Evolutionary conservation across 2,797 vertebrate genomes (phyloP).

Genomic region (Karalla daura): DNA sequence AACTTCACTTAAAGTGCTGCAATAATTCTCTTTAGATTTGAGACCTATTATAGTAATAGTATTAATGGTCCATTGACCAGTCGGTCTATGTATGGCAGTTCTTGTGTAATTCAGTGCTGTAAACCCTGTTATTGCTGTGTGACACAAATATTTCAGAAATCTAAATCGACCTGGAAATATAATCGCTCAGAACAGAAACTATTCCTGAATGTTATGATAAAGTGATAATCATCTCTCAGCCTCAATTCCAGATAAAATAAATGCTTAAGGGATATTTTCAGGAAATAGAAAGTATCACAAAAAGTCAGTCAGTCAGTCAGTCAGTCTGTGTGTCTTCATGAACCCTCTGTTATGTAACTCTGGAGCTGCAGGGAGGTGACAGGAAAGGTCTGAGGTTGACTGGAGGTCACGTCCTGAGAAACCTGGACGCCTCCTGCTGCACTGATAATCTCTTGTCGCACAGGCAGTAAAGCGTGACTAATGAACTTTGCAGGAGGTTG

Average conservation of each 20-base stretch:
- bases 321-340: neutral
- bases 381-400: conserved; percentile 42
- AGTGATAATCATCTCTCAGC: too few relatives aligned
- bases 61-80: too few relatives aligned
- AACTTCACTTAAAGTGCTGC: neutral
- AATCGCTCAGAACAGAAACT: too few relatives aligned
- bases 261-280: too few relatives aligned
- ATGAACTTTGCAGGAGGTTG: conserved; percentile 73
- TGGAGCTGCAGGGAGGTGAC: conserved; percentile 10
- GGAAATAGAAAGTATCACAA: too few relatives aligned
- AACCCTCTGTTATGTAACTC: conserved; percentile 33
- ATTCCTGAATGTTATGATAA: too few relatives aligned
- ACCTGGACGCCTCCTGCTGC: conserved; percentile 1
- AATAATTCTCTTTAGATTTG: neutral
- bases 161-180: too few relatives aligned
- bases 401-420: conserved; percentile 43
- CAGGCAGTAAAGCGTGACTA: conserved; percentile 54
- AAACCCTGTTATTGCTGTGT: neutral
- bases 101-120: too few relatives aligned
- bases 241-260: too few relatives aligned
- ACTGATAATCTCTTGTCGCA: conserved; percentile 33
- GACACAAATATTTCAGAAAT: neutral
- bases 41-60: neutral
- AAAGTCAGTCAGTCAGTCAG: neutral
- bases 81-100: too few relatives aligned